Evolutionary conservation across 2,888 invertebrate genomes (phyloP).

Genomic region (Xestia ashworthii): DNA sequence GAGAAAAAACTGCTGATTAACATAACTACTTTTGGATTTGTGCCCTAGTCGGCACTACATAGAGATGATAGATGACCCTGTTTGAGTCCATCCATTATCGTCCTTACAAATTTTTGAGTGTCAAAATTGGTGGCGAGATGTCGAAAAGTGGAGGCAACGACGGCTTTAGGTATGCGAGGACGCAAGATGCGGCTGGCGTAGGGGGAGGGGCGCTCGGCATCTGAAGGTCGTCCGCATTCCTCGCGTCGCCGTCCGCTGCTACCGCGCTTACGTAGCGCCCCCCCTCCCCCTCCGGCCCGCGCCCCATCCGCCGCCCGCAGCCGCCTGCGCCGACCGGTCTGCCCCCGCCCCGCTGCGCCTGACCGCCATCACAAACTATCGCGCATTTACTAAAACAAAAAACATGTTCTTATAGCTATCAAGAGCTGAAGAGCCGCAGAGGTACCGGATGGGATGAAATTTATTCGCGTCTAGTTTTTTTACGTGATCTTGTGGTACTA

Average conservation of each 20-base stretch:
- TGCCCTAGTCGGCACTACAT: slow-evolving; percentile 20
- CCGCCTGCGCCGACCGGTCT: slow-evolving; percentile 82
- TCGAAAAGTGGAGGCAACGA: slow-evolving; percentile 88
- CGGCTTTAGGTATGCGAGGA: slow-evolving; percentile 89
- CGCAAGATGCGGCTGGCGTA: slow-evolving; percentile 89
- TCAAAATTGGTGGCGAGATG: slow-evolving; percentile 88
- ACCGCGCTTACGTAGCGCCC: slow-evolving; percentile 91
- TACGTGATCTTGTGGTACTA: slow-evolving; percentile 82
- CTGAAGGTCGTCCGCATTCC: slow-evolving; percentile 91
- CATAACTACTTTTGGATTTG: background rate
- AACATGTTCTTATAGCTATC: slow-evolving; percentile 89
- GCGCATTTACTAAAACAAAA: slow-evolving; percentile 89
- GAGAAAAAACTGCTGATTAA: too few relatives aligned
- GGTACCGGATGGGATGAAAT: slow-evolving; percentile 90
- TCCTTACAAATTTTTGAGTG: slow-evolving; percentile 80
- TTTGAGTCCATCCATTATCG: slow-evolving; percentile 41
- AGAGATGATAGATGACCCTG: slow-evolving; percentile 49
- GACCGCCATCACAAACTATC: slow-evolving; percentile 88
- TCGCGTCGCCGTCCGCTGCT: slow-evolving; percentile 90
- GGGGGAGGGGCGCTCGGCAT: slow-evolving; percentile 90
- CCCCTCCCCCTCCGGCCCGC: slow-evolving; percentile 72
- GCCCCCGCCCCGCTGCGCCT: slow-evolving; percentile 79
- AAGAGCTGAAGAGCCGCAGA: slow-evolving; percentile 86
- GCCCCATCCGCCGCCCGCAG: slow-evolving; percentile 69
- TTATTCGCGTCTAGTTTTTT: slow-evolving; percentile 89